Evolutionary conservation across 23 tunicate species (phyloP).

Genomic region (Oikopleura albicans): DNA sequence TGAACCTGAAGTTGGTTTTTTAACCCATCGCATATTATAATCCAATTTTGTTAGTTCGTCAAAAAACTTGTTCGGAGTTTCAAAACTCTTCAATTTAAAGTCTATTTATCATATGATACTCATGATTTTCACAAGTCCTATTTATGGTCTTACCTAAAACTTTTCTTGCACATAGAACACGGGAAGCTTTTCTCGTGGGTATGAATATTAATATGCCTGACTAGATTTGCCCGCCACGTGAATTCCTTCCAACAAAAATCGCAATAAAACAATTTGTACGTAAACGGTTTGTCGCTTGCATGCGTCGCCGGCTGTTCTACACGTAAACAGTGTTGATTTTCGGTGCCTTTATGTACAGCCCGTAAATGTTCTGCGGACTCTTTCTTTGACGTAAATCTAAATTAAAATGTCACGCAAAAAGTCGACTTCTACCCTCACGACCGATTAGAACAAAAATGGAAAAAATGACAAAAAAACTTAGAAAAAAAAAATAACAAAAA

Average conservation of each 20-base stretch:
- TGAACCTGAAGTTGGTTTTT: no score
- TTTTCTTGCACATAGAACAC: constrained; percentile 1
- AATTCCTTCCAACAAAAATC: constrained; percentile 17
- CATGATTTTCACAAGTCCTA: no score
- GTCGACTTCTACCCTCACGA: no score
- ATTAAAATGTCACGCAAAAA: no score
- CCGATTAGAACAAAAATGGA: no score
- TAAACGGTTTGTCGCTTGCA: neutral
- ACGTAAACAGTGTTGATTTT: neutral
- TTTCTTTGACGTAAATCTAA: neutral
- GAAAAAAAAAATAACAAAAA: no score
- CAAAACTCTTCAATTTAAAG: no score
- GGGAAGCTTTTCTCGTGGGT: constrained; percentile 1
- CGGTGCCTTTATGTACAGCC: neutral
- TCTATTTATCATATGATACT: no score
- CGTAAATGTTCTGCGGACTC: neutral
- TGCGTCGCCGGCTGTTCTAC: neutral
- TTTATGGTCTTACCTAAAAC: constrained; percentile 11
- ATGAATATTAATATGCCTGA: constrained; percentile 17
- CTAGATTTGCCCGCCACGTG: constrained; percentile 7
- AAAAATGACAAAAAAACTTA: no score
- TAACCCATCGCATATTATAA: no score
- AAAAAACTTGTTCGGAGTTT: no score
- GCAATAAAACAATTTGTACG: neutral
- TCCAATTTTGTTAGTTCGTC: no score